Base-by-base conservation (phyloP, 1,140 invertebrate genomes). In the Akabosia matsudoensis region DNA sequence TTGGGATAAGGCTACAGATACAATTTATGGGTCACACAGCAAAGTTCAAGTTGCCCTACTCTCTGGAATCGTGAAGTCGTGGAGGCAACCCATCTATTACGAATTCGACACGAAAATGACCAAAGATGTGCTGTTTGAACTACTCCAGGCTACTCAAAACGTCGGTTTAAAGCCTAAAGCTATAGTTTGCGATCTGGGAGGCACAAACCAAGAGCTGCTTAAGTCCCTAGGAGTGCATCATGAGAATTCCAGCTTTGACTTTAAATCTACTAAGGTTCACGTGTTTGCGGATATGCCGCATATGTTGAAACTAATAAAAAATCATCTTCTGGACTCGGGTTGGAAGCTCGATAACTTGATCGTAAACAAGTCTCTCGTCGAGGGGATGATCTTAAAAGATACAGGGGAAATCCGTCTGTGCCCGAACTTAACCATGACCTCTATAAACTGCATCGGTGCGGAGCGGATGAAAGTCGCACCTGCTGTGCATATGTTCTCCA, bases 321-420 rank as follows among this genome's bases (percentile, higher is more conserved):
- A 82, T 51, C 78, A 82, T 52, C 18, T 81, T 14, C 4, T 81
- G 1, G 81, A 82, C 71, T 37, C 81, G 56, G 79, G 79, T 22
- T 34, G 79, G 54, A 10, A 10, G 24, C 4, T n/a, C 24, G 24
- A 61, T 7, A 22, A 22, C 13, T 16, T 22, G 7, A 61, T 61
- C 4, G 54, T 14, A 61, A 61, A 61, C 4, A n/a, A 45, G 37
- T 7, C 7, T 10, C 7, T 45, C 18, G 37, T 45, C 7, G 7
- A 45, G 7, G n/a, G 24, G 4, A 61, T 61, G 54, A 61, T 61
- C 24, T 16, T 14, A 14, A 7, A 22, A 4, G 54, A 61, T 24
- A 10, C 13, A 7, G 24, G 24, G 14, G 54, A 61, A 61, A 61
- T 61, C 13, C 54, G 54, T 4, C 54, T 61, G 24, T 61, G 54